These are phyloP conservation scores for Psophia crepitans DNA, from an alignment of 2,113 vertebrate genomes.

Conservation along the genomic window DNA sequence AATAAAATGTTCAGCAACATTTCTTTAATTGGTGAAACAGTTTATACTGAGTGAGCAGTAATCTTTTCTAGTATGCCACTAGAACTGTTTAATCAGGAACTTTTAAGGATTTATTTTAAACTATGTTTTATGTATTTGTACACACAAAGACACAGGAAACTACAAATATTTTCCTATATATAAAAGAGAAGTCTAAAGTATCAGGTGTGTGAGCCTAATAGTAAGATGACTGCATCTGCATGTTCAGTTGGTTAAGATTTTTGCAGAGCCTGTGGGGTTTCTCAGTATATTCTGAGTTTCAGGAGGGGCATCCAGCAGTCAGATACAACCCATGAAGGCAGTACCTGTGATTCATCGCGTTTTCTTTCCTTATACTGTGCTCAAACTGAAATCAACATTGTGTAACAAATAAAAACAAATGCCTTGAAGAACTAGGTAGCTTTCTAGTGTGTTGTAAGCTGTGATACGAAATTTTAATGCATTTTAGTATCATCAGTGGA, in stretches of 20 bases:
- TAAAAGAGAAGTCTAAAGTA: not conserved
- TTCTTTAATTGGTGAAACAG: not conserved
- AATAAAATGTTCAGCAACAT: not conserved
- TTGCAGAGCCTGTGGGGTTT: not conserved
- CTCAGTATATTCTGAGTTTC: not conserved
- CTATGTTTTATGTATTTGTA: not conserved
- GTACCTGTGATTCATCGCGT: not conserved
- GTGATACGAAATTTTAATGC: not conserved
- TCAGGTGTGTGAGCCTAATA: not conserved
- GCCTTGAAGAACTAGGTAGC: not conserved
- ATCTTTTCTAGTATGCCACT: not conserved
- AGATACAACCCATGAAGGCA: not conserved
- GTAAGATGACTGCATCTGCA: not conserved
- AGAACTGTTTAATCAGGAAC: not conserved
- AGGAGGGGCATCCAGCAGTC: not conserved
- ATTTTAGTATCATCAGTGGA: not conserved
- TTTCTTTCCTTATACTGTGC: not conserved
- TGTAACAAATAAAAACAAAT: not conserved
- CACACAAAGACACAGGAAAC: not conserved
- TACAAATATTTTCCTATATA: not conserved
- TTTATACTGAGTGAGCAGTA: not conserved
- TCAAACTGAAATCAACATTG: not conserved
- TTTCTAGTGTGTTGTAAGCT: not conserved
- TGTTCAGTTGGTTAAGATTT: not conserved
- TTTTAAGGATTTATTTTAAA: not conserved